These are phyloP conservation scores for Rhopalosiphum maidis DNA, from an alignment of 1,140 invertebrate species.

Conservation along the genomic window DNA sequence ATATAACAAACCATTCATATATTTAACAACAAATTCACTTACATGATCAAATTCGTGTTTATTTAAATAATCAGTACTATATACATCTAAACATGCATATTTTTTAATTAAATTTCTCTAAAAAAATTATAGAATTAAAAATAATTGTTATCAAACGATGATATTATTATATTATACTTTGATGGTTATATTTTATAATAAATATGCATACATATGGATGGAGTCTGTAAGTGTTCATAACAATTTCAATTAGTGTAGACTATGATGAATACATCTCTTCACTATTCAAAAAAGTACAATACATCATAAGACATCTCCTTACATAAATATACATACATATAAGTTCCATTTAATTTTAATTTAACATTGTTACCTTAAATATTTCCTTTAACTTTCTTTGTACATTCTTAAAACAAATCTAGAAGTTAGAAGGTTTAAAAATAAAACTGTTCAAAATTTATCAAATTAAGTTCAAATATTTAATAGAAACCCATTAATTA, in stretches of 20 bases:
- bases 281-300: constrained; percentile 9
- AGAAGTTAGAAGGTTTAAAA: constrained; percentile 40
- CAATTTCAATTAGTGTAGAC: neutral
- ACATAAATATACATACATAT: neutral
- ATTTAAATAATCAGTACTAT: constrained; percentile 54
- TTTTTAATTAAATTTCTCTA: constrained; percentile 53
- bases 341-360: constrained; percentile 27
- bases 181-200: neutral
- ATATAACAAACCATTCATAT: neutral
- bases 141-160: constrained; percentile 8
- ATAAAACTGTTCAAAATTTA: constrained; percentile 16
- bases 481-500: neutral
- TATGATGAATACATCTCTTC: neutral
- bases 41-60: constrained; percentile 46
- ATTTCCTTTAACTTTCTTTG: constrained; percentile 47
- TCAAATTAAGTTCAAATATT: neutral
- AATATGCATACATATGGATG: neutral
- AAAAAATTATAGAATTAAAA: constrained; percentile 40
- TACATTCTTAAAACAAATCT: constrained; percentile 50
- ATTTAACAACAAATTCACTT: neutral
- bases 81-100: constrained; percentile 47
- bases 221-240: neutral
- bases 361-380: constrained; percentile 49
- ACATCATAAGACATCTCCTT: neutral
- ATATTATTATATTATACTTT: constrained; percentile 21